Base-by-base conservation (phyloP, 2,888 invertebrate species). In the Pristionchus maxplancki region DNA sequence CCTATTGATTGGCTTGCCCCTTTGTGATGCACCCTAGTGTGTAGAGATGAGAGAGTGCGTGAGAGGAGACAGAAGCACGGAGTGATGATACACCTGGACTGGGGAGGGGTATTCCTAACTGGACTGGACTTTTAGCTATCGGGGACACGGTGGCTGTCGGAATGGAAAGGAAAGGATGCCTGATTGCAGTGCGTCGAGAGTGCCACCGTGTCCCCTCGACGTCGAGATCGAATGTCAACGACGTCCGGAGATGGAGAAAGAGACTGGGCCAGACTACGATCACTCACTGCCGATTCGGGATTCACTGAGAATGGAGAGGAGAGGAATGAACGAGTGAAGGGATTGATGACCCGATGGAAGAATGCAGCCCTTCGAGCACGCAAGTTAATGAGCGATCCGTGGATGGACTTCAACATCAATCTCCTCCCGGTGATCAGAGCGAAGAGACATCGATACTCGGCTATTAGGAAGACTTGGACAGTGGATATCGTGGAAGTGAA, bases 391-490 rank as follows among this genome's bases (percentile, higher is more conserved):
- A 91, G 88, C 64, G 96, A 96, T 92, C 95, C 96, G 0, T 96
- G 96, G 96, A 95, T 87, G 89, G 94, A 95, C 89, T 96, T 95
- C 91, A 95, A 95, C 90, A 94, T 96, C 58, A 95, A 95, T 85
- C 94, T 95, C 50, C 94, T 95, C 53, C 95, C 95, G 53, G 94
- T 95, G 3, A 95, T 96, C 91, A 93, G 92, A 34, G 96, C 95
- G 74, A 94, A 94, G 53, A 94, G 96, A 11, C 95, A 96, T 92
- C 94, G 96, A 34, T 96, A 96, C 93, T 95, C 95, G 91, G 95
- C 96, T 2, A 93, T 96, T 88, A 95, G 95, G 88, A 95, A 96
- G 90, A 93, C 94, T 34, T 96, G 96, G 96, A 92, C 95, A 8
- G 94, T 93, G 58, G 96, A 96, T 93, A 94, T 95, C 88, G 95